Conservation (phyloP, 2,888 invertebrate species). For the Oithona nana region DNA sequence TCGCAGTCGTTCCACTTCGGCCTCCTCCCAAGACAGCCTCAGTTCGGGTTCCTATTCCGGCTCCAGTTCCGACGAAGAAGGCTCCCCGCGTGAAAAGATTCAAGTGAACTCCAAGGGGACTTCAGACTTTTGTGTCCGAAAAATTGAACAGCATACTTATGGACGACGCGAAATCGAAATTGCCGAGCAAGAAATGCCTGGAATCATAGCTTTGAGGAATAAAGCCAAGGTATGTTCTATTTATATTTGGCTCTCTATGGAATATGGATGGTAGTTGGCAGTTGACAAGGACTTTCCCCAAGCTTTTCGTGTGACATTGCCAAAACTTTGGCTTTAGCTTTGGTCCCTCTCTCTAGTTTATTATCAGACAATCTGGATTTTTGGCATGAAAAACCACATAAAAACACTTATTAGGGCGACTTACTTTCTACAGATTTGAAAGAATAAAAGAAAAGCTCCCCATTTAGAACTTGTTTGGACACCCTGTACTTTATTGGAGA, state of each 20-base stretch:
- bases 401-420: no score
- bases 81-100: constrained; percentile 71
- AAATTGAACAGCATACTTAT: constrained; percentile 77
- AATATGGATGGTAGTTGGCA: no score
- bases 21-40: constrained; percentile 9
- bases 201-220: constrained; percentile 80
- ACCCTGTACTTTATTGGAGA: no score
- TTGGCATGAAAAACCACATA: no score
- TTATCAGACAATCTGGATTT: no score
- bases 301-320: not conserved
- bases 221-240: constrained; percentile 37
- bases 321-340: not conserved
- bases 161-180: constrained; percentile 79
- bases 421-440: no score
- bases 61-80: constrained; percentile 21
- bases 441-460: no score
- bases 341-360: no score
- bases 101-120: constrained; percentile 67
- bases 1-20: constrained; percentile 8
- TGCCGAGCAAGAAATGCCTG: constrained; percentile 65
- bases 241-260: no score
- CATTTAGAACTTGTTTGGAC: not conserved
- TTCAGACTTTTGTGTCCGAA: constrained; percentile 80
- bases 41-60: constrained; percentile 8
- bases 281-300: not conserved